Conservation (phyloP, 2,113 vertebrate species). For the Motacilla tschutschensis region DNA sequence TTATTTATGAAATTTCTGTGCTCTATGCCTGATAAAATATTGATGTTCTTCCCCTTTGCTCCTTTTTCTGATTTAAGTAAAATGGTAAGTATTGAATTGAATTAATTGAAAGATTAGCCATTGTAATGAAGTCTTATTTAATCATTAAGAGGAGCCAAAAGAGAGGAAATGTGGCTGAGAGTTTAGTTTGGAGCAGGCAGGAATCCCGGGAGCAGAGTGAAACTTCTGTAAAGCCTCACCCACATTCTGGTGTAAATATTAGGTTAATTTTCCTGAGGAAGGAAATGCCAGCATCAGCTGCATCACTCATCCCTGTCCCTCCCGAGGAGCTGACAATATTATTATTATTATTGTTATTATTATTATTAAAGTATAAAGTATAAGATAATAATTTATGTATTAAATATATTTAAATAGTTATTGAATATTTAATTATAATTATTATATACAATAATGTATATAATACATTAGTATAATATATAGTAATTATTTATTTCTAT, state of each 20-base stretch:
- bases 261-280: not conserved
- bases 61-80: conserved; percentile 1
- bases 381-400: not conserved
- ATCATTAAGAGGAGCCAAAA: not conserved
- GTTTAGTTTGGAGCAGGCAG: not conserved
- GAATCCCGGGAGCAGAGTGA: not conserved
- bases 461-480: not conserved
- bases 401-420: not conserved
- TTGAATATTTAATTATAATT: not conserved
- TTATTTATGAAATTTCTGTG: conserved; percentile 21
- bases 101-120: conserved; percentile 33
- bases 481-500: too few relatives aligned
- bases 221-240: not conserved
- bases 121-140: conserved; percentile 30
- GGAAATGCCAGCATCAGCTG: not conserved
- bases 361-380: not conserved
- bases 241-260: not conserved
- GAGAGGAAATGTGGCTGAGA: not conserved
- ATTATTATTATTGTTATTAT: too few relatives aligned
- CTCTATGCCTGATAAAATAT: not conserved
- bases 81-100: conserved; percentile 22
- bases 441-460: not conserved
- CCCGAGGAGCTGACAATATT: not conserved
- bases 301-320: not conserved
- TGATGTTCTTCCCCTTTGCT: conserved; percentile 10